Evolutionary conservation across 2,797 vertebrate genomes (phyloP).

Genomic region (Moxostoma hubbsi): DNA sequence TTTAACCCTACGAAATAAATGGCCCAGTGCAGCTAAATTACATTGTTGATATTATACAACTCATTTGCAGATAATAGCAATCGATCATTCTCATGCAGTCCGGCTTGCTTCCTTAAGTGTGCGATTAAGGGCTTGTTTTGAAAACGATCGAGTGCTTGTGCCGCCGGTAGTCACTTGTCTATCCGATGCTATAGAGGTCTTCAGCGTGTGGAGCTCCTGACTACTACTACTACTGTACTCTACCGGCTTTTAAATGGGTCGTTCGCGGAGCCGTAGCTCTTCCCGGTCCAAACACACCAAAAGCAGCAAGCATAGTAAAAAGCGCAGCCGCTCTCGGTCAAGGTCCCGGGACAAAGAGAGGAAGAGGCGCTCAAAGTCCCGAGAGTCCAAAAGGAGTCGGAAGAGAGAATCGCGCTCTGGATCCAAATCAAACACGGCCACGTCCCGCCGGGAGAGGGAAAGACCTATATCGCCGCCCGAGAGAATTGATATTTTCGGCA

Average conservation of each 20-base stretch:
- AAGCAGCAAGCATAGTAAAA: conserved; percentile 91
- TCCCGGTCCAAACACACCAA: conserved; percentile 93
- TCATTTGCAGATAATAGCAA: background rate
- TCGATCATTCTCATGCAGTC: background rate
- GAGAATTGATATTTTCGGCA: conserved; percentile 90
- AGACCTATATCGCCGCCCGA: conserved; percentile 59
- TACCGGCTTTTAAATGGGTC: conserved; percentile 81
- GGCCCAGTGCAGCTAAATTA: background rate
- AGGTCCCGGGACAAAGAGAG: conserved; percentile 70
- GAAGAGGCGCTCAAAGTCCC: conserved; percentile 83
- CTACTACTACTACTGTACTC: background rate
- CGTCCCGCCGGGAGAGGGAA: conserved; percentile 59
- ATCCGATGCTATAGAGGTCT: background rate
- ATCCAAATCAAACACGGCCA: conserved; percentile 76
- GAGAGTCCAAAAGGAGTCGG: conserved; percentile 88
- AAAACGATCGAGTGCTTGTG: background rate
- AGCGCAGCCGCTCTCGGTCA: conserved; percentile 84
- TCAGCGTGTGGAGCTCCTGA: background rate
- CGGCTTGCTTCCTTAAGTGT: background rate
- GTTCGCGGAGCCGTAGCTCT: conserved; percentile 94
- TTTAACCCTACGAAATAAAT: conserved; percentile 14
- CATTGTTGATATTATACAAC: conserved; percentile 5
- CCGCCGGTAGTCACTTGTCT: background rate
- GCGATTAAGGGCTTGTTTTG: background rate
- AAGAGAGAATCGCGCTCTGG: conserved; percentile 74